Base-by-base conservation (phyloP, 2,113 vertebrate species). In the Cryptomyrus ogoouensis region DNA sequence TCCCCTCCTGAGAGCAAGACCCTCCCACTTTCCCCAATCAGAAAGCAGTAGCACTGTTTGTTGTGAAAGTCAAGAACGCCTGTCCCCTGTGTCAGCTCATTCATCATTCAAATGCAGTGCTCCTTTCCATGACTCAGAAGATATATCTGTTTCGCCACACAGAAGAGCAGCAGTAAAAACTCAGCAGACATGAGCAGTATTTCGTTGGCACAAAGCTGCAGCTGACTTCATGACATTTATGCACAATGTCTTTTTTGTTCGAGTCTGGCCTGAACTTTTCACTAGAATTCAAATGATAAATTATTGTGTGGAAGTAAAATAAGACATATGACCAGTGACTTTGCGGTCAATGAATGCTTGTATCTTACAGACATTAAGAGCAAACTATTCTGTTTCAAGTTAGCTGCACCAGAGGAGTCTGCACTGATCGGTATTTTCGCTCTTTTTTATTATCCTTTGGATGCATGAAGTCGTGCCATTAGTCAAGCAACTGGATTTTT, bases 211-310 rank as follows among this genome's bases (percentile, higher is more conserved):
- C 44, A 84, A 84, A 84, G 44, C 83, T 47, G 24, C 50, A 49
- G 85, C 49, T 35, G 27, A 52, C 85, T 87, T 49, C 50, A 35
- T 87, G 85, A 53, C 85, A 53, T 87, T 87, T 87, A 53, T 87
- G 50, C 31, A 31, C 49, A 56, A 35, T 53, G 24, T 53, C n/a
- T 56, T 53, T 35, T 53, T 27, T 87, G 17, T 53, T 53, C 19
- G 27, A 53, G 49, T 35, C n/a, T 19, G 15, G 49, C 49, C 24
- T 53, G 85, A 87, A 87, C 49, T 52, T 87, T 39, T 53, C 13
- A 52, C 50, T 35, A 21, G 31, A 87, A 52, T 87, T 39, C 49
- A 53, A 39, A 10, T 87, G 85, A 49, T 21, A 49, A 31, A 86
- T 47, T 49, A 49, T 19, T 8, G 6, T 10, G 1, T 35, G 49